Conservation (phyloP, 2,797 vertebrate species). For the Avahi laniger region DNA sequence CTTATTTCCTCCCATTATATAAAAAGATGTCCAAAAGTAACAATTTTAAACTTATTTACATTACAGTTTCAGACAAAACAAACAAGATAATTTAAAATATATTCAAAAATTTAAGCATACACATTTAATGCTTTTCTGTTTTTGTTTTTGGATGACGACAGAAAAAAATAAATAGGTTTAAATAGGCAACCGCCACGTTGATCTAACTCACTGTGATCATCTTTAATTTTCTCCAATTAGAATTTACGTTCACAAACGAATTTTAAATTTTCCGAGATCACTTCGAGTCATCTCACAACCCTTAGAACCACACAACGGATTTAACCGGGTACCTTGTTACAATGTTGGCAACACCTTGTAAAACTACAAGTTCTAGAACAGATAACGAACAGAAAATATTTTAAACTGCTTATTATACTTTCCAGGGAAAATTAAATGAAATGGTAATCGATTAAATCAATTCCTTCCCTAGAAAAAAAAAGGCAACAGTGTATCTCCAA, state of each 20-base stretch:
- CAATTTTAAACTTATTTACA: neutral
- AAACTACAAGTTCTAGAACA: neutral
- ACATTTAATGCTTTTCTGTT: neutral
- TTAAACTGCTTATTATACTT: neutral
- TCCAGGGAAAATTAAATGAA: neutral
- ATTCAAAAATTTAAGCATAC: neutral
- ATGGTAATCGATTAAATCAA: neutral
- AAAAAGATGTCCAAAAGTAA: neutral
- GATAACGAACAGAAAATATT: neutral
- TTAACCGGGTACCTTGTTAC: rapidly evolving
- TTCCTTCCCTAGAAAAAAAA: neutral
- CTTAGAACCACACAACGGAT: neutral
- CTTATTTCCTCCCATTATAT: neutral
- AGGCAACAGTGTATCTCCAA: neutral
- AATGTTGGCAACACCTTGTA: neutral
- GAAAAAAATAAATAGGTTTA: constrained; percentile 5
- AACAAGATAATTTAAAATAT: constrained; percentile 9
- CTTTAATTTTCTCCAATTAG: neutral
- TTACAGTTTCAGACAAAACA: neutral
- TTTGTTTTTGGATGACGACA: neutral
- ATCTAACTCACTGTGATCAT: neutral
- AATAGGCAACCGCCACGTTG: neutral
- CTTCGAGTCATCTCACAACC: neutral
- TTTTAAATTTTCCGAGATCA: neutral
- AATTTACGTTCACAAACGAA: neutral